Percentiles rank a stretch among this genome's conserved stretches.
phyloP scores from a whole-genome alignment of 2,113 vertebrate genomes.

The Microcebus ravelobensis region DNA sequence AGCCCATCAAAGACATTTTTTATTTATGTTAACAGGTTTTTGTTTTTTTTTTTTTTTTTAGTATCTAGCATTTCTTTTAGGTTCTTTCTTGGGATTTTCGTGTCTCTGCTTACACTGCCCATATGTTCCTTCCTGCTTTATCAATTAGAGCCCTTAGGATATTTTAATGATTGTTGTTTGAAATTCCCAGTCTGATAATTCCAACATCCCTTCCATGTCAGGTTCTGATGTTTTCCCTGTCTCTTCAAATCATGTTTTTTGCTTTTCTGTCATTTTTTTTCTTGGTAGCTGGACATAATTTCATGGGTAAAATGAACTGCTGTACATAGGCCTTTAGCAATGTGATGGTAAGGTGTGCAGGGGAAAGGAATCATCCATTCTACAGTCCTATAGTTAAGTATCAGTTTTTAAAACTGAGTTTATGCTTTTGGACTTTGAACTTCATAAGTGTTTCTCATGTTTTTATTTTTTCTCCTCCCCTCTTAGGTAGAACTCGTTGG shows the following conservation, averaged over 20 bases:
- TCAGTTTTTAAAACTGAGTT: background rate
- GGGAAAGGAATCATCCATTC: background rate
- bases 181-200: background rate
- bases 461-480: background rate
- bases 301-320: background rate
- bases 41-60: background rate
- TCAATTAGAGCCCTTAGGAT: background rate
- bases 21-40: no score
- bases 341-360: background rate
- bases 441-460: background rate
- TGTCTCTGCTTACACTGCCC: background rate
- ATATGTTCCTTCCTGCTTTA: background rate
- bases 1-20: background rate
- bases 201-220: background rate
- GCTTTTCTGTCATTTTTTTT: background rate
- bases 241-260: background rate
- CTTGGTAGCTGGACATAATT: background rate
- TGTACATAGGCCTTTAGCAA: background rate
- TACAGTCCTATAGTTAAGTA: background rate
- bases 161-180: background rate
- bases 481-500: background rate
- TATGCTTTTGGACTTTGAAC: background rate
- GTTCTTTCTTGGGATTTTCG: background rate
- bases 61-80: background rate
- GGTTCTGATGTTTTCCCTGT: background rate